Evolutionary conservation across 2,113 vertebrate genomes (phyloP).

Genomic region (Embiotoca jacksoni): DNA sequence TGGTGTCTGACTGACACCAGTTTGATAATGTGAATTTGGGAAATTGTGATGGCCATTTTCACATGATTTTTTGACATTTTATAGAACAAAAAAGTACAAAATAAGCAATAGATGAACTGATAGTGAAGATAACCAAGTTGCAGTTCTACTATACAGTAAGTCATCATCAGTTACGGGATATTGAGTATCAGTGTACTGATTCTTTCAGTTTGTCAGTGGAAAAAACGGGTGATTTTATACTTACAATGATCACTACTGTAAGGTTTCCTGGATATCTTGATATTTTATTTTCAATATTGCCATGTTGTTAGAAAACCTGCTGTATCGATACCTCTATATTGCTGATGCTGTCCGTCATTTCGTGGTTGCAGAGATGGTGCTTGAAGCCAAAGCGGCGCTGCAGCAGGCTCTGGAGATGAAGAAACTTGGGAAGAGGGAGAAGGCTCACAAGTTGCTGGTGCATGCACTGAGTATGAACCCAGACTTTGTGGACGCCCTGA

Average conservation of each 20-base stretch:
- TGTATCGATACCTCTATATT: not conserved
- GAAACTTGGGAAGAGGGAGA: slow-evolving; percentile 92
- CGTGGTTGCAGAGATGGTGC: slow-evolving; percentile 85
- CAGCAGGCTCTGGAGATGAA: slow-evolving; percentile 97
- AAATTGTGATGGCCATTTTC: too few species aligned
- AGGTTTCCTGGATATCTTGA: not conserved
- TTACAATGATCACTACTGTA: not conserved
- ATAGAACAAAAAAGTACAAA: too few species aligned
- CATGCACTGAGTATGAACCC: slow-evolving; percentile 95
- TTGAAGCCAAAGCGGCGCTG: slow-evolving; percentile 92
- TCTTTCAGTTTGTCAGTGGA: too few species aligned
- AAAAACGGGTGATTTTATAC: too few species aligned
- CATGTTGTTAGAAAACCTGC: not conserved
- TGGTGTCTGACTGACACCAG: too few species aligned
- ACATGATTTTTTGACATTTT: too few species aligned
- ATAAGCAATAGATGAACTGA: too few species aligned
- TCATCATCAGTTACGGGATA: too few species aligned
- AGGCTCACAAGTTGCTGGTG: slow-evolving; percentile 93
- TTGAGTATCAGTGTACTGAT: too few species aligned
- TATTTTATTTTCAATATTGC: not conserved
- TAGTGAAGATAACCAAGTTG: too few species aligned
- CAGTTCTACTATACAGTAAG: too few species aligned
- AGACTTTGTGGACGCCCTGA: slow-evolving; percentile 92
- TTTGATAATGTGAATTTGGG: too few species aligned
- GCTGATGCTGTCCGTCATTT: not conserved